Percentiles rank a stretch among this genome's conserved stretches.
These are phyloP conservation scores for Magallana ariakensis DNA, from an alignment of 1,140 invertebrate species.

Conservation along the genomic window DNA sequence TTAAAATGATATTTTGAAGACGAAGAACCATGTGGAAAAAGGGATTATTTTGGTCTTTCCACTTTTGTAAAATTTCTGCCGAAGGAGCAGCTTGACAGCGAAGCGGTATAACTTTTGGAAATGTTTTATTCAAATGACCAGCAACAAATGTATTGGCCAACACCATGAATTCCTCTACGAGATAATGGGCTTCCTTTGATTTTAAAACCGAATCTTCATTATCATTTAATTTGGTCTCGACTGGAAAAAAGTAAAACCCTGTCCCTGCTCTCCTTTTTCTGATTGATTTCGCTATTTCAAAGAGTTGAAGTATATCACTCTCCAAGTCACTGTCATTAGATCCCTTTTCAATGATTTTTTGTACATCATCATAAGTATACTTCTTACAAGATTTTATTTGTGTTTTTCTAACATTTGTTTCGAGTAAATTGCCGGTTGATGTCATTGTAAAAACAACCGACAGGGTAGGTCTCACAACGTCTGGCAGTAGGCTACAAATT, in stretches of 20 bases:
- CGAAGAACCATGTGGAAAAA: slow-evolving; percentile 39
- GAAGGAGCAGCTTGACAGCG: slow-evolving; percentile 49
- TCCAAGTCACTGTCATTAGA: slow-evolving; percentile 13
- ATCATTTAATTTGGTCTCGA: slow-evolving; percentile 60
- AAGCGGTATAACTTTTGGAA: slow-evolving; percentile 44
- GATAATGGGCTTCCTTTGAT: slow-evolving; percentile 69
- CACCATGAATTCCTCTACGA: slow-evolving; percentile 73
- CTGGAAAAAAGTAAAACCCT: slow-evolving; percentile 60
- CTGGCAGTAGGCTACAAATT: slow-evolving; percentile 78
- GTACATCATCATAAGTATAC: slow-evolving; percentile 67
- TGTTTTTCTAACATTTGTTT: slow-evolving; percentile 55
- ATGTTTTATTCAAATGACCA: slow-evolving; percentile 44
- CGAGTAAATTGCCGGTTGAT: slow-evolving; percentile 46
- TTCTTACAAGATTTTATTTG: slow-evolving; percentile 61
- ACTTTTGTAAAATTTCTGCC: slow-evolving; percentile 30
- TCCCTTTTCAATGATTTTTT: slow-evolving; percentile 62
- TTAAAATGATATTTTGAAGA: slow-evolving; percentile 14
- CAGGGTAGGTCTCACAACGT: slow-evolving; percentile 67
- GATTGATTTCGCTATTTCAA: slow-evolving; percentile 61
- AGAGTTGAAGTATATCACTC: slow-evolving; percentile 58
- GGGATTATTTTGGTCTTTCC: slow-evolving; percentile 24
- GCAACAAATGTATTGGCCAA: slow-evolving; percentile 64
- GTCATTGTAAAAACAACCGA: slow-evolving; percentile 69
- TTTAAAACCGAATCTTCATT: slow-evolving; percentile 55
- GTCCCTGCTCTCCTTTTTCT: slow-evolving; percentile 61